Evolutionary conservation across 2,888 invertebrate genomes (phyloP).

Genomic region (Polyommatus icarus): DNA sequence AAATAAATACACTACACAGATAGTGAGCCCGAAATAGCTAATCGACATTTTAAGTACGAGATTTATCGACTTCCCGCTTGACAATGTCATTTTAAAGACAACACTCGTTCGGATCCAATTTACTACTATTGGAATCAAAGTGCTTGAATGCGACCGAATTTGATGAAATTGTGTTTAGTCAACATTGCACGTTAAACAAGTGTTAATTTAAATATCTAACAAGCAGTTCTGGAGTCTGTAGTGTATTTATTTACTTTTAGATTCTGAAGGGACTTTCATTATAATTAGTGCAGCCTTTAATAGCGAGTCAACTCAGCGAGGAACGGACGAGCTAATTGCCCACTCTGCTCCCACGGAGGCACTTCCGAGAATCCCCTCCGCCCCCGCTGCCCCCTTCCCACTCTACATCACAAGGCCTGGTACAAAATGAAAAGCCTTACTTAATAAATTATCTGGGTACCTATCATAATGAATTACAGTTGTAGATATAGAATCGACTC

Average conservation of each 20-base stretch:
- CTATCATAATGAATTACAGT: background rate
- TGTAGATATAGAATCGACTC: no score
- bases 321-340: background rate
- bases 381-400: background rate
- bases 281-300: background rate
- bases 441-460: background rate
- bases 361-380: background rate
- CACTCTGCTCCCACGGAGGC: background rate
- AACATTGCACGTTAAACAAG: no score
- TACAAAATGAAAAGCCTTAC: background rate
- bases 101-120: background rate
- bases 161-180: no score
- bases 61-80: constrained; percentile 8
- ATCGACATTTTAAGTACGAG: constrained; percentile 3
- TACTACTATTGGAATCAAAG: background rate
- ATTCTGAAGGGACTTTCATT: background rate
- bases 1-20: background rate
- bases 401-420: background rate
- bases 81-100: background rate
- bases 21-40: background rate
- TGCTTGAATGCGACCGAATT: background rate
- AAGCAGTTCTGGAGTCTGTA: background rate
- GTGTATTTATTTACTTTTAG: background rate
- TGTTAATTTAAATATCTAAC: no score
- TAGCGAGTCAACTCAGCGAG: background rate